Base-by-base conservation (phyloP, 2,113 vertebrate species). In the Mirza zaza region DNA sequence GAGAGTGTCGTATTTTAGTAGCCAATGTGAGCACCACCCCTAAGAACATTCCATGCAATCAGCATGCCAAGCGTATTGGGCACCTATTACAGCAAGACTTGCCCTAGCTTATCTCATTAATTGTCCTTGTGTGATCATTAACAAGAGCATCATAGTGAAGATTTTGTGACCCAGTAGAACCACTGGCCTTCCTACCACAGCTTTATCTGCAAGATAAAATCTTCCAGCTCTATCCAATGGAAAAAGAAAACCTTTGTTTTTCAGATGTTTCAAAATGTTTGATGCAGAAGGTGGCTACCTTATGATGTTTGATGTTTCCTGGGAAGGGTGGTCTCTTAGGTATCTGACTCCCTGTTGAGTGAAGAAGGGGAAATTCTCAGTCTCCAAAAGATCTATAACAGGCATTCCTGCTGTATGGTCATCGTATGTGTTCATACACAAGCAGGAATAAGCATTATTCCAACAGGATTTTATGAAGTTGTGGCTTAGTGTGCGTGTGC, bases 191-290 rank as follows among this genome's bases (percentile, higher is more conserved):
- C 36, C 89, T 94, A 45, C 76, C 3, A 63, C 50, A 50, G 52
- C 23, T 93, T 92, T 79, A 59, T 59, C 29, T 68, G 68, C 45
- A 93, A 80, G 59, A 92, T 63, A 90, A 95, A 92, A 90, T 7
- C 63, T 81, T 84, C 18, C 71, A 70, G n/a, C 8, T 94, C 88
- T 50, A 91, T 42, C 50, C 25, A 80, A 14, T 70, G 13, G 7
- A 29, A 15, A 23, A 52, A 50, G 9, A 25, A 63, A 45, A 36
- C 34, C 32, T 17, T 27, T 50, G 14, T 5, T 11, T 5, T 8
- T 39, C 34, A 96, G 57, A 36, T 80, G 92, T 97, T 90, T n/a
- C 57, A 79, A 45, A 83, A 55, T 86, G 23, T 68, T 95, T 76
- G 87, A 93, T 63, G 68, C 8, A 50, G 55, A 42, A 83, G 52